A percentile compares a stretch with the other conserved stretches of the same genome.
Evolutionary conservation across 2,888 invertebrate genomes (phyloP).

Genomic region (Brenthis daphne): DNA sequence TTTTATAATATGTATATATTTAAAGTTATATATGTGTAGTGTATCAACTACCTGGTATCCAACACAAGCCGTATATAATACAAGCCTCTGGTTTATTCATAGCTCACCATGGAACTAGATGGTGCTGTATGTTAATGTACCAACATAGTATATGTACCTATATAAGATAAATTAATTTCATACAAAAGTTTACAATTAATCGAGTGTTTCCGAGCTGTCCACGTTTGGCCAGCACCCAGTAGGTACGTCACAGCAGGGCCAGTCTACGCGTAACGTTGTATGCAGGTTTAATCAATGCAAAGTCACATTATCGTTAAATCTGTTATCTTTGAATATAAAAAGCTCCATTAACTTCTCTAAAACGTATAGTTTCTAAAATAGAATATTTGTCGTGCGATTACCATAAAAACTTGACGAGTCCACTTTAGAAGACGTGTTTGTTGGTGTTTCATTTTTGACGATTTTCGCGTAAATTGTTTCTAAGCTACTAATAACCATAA

Average conservation of each 20-base stretch:
- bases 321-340: constrained; percentile 23
- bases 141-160: no score
- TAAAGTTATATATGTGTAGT: no score
- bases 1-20: no score
- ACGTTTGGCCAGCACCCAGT: background rate
- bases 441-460: background rate
- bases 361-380: constrained; percentile 15
- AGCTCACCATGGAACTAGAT: no score
- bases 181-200: no score
- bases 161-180: no score
- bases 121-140: no score
- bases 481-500: background rate
- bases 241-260: background rate
- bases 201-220: no score
- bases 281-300: background rate
- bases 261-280: background rate
- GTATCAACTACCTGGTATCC: no score
- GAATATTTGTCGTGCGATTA: constrained; percentile 19
- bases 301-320: constrained; percentile 17
- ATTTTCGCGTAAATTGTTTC: constrained; percentile 1
- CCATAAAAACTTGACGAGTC: constrained; percentile 21
- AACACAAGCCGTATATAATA: no score
- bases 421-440: background rate
- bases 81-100: no score
- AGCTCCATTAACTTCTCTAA: constrained; percentile 6